phyloP scores from a whole-genome alignment of 1,140 invertebrate genomes.

The Penaeus japonicus region DNA sequence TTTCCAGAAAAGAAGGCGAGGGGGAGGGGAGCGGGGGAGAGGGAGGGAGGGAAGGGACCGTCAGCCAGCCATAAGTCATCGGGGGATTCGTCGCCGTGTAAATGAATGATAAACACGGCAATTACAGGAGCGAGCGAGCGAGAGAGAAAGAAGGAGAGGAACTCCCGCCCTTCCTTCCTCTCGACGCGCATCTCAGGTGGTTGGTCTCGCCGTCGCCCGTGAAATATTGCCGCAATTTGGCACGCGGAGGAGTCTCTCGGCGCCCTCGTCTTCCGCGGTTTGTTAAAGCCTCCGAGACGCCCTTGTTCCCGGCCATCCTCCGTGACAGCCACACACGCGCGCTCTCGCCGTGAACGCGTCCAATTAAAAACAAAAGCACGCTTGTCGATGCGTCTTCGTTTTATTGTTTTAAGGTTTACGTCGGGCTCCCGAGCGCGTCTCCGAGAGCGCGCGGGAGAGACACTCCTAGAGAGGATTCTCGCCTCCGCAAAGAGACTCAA shows the following conservation, averaged over 20 bases:
- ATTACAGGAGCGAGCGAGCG: constrained; percentile 14
- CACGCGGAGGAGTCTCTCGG: not conserved
- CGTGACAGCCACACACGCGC: not conserved
- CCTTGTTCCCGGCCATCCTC: constrained; percentile 14
- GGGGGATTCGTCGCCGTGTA: constrained; percentile 27
- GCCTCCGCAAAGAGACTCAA: too few relatives aligned
- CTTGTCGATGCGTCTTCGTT: too few relatives aligned
- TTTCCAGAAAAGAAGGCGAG: constrained; percentile 48
- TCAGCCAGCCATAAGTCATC: constrained; percentile 28
- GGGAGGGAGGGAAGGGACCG: not conserved
- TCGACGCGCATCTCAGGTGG: not conserved
- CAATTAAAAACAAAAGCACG: too few relatives aligned
- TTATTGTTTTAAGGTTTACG: too few relatives aligned
- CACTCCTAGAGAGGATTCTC: too few relatives aligned
- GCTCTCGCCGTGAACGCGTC: too few relatives aligned
- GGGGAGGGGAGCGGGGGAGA: not conserved
- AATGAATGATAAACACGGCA: constrained; percentile 44
- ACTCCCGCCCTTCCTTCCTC: constrained; percentile 42
- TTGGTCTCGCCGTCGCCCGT: constrained; percentile 14
- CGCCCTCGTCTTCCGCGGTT: constrained; percentile 14
- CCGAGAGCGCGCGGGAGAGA: too few relatives aligned
- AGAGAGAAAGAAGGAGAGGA: not conserved
- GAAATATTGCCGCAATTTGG: constrained; percentile 40
- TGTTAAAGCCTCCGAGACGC: constrained; percentile 10
- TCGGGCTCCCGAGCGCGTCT: too few relatives aligned